Conservation (phyloP, 1,140 invertebrate species). For the Drosophila sulfurigaster region DNA sequence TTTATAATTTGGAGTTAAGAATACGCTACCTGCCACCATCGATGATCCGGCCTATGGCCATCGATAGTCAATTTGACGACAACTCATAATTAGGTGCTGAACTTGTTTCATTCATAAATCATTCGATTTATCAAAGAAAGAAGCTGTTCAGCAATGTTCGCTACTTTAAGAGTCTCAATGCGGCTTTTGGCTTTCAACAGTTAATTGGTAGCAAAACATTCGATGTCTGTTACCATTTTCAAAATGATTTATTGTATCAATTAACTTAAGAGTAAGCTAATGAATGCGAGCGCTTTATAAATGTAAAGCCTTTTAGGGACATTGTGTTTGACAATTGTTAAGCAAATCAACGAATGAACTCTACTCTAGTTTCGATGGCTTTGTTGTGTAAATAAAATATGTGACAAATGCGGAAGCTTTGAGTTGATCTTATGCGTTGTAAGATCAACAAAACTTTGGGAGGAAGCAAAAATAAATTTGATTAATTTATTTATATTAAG, state of each 20-base stretch:
- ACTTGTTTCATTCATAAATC: slow-evolving; percentile 3
- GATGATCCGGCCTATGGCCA: slow-evolving; percentile 5
- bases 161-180: neutral
- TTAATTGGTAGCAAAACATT: neutral
- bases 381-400: too few relatives aligned
- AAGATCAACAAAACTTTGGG: too few relatives aligned
- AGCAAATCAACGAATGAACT: too few relatives aligned
- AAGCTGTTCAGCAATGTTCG: neutral
- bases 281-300: too few relatives aligned
- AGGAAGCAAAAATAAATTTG: too few relatives aligned
- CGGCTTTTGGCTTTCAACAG: neutral
- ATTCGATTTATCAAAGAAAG: neutral
- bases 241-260: neutral
- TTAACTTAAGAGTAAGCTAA: neutral
- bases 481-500: too few relatives aligned
- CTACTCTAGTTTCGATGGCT: too few relatives aligned
- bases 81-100: slow-evolving; percentile 4
- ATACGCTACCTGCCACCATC: slow-evolving; percentile 28
- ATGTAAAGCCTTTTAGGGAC: too few relatives aligned
- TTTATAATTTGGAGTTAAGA: slow-evolving; percentile 62
- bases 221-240: neutral
- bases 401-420: too few relatives aligned
- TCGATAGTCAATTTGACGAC: neutral
- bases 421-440: too few relatives aligned
- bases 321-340: too few relatives aligned